Percentiles rank a stretch among this genome's conserved stretches.
Evolutionary conservation across 2,888 invertebrate genomes (phyloP).

Genomic region (Microctonus aethiopoides): DNA sequence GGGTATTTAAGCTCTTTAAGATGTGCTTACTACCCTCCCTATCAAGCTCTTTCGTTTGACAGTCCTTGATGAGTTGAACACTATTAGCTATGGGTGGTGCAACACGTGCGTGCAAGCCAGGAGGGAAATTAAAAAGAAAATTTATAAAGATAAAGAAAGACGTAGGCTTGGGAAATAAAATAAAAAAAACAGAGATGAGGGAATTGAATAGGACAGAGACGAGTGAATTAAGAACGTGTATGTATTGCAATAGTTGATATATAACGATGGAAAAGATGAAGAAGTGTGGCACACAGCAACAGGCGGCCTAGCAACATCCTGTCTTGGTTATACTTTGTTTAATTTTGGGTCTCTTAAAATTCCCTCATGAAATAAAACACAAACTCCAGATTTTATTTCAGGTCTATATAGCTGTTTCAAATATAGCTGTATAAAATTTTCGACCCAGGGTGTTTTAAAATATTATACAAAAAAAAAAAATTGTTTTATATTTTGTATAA

Average conservation of each 20-base stretch:
- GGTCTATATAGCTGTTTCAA: too few species aligned
- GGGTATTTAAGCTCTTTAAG: background rate
- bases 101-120: constrained; percentile 19
- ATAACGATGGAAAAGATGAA: background rate
- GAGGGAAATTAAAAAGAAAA: constrained; percentile 20
- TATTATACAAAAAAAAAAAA: too few species aligned
- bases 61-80: background rate
- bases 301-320: constrained; percentile 50
- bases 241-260: too few species aligned
- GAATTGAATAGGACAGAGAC: too few species aligned
- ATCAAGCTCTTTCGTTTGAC: background rate
- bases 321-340: constrained; percentile 49
- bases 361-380: too few species aligned
- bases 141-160: background rate
- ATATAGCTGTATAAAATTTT: too few species aligned
- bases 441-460: too few species aligned
- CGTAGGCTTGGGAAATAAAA: background rate
- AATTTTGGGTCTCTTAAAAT: too few species aligned
- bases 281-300: constrained; percentile 33
- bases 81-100: background rate
- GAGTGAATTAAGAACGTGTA: too few species aligned
- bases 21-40: background rate
- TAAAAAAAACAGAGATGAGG: constrained; percentile 13
- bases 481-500: too few species aligned
- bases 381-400: too few species aligned